Base-by-base conservation (phyloP, 2,797 vertebrate species). In the Clarias laeviceps region DNA sequence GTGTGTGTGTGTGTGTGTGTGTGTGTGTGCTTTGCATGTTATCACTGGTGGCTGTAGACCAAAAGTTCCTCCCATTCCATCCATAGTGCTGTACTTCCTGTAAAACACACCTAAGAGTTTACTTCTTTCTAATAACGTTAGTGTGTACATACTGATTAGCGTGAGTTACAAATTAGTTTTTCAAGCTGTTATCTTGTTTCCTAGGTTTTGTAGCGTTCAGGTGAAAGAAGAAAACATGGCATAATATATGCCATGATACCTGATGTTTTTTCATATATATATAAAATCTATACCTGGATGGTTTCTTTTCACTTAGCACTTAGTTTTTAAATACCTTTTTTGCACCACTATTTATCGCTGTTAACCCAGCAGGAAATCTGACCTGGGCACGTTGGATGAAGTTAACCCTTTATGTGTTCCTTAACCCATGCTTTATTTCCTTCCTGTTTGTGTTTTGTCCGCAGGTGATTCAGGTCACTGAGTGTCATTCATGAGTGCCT, bases 391-490 rank as follows among this genome's bases (percentile, higher is more conserved):
- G 5, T 18, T 34, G 54, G 11, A 18, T n/a, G 34, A 40, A 27
- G 2, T 78, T 22, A 59, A 59, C 29, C 22, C 76, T 37, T 56
- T 29, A 6, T 20, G 54, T 9, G 4, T 17, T 54, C 6, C 72
- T 27, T 3, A 37, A 37, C 22, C 0, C 15, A 0, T 32, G 54
- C 29, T 37, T 78, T 40, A 37, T 37, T 14, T 14, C 5, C 20
- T 78, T 14, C 45, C 59, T 22, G 17, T 24, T 4, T 34, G 0
- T 20, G n/a, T 91, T 88, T 87, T 87, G 92, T 94, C 93, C 92
- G 91, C 85, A 96, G 95, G 95, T 94, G 94, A 94, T 97, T 95
- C 94, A 95, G 94, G 94, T 95, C 95, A 96, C 95, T 96, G 96
- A 96, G 96, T 93, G 89, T 92, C 94, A 95, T 95, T 95, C 94